Base-by-base conservation (phyloP, 1,140 invertebrate genomes). In the Ceratina japonica region DNA sequence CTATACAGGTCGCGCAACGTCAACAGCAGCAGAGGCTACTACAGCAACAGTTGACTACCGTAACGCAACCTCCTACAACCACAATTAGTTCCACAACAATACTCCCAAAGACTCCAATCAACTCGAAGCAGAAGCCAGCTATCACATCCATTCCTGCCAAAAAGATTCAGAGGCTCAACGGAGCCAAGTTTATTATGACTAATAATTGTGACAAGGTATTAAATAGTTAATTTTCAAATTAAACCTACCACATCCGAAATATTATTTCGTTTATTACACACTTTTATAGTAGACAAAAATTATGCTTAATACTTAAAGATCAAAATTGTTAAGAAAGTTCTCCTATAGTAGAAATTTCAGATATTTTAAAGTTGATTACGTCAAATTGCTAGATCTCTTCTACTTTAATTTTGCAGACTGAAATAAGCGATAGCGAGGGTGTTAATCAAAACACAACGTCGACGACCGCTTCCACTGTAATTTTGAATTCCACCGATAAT, bases 1-100 rank as follows among this genome's bases (percentile, higher is more conserved):
- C 75, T 59, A 8, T 54, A 31, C 84, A 95, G 94, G 94, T 95
- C 78, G 94, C 93, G 75, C 95, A 94, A 82, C 91, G 94, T 10
- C 94, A 95, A 87, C 94, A 94, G 84, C 94, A 94, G 79, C 93
- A 94, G 81, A 92, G 93, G 87, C 87, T 94, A 82, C 82, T 94
- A 56, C 93, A 94, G 31, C 94, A 94, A 82, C 94, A 92, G 82
- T 79, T 91, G 64, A 89, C 85, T 27, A 86, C 88, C 15, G 76
- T 88, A 27, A 79, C 87, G 31, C 91, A 94, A 82, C 91, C 93
- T 64, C 89, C 92, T 31, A 91, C 92, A 80, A 89, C 90, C 3
- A 88, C 87, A 15, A 89, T 91, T 54, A 81, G 85, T 16, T 88
- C 91, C 20, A 81, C 87, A 65, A 90, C 90, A 73, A 79, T 87